Percentiles rank a stretch among this genome's conserved stretches.
phyloP scores from a whole-genome alignment of 2,113 vertebrate species.

The Oryzias javanicus region DNA sequence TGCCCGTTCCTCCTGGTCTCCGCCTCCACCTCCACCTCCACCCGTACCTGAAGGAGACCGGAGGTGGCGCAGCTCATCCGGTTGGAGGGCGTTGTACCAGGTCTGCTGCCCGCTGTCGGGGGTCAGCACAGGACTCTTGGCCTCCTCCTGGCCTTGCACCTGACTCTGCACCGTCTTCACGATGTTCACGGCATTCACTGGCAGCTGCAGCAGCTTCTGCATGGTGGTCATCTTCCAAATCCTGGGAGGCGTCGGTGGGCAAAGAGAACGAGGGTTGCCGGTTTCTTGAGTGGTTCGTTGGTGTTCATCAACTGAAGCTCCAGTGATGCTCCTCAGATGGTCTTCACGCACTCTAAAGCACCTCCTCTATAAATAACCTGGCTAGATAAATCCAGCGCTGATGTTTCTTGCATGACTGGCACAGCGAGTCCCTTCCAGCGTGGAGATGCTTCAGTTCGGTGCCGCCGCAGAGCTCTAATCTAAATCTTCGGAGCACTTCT shows the following conservation, averaged over 20 bases:
- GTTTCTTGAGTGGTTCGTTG: constrained; percentile 4
- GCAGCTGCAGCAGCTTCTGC: constrained; percentile 89
- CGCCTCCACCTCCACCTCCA: constrained; percentile 38
- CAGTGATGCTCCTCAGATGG: constrained; percentile 8
- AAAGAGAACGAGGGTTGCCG: neutral
- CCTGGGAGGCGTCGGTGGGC: constrained; percentile 16
- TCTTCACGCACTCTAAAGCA: constrained; percentile 11
- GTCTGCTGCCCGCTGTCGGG: constrained; percentile 76
- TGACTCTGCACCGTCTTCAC: constrained; percentile 77
- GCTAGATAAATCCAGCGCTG: constrained; percentile 16
- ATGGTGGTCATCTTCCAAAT: constrained; percentile 74
- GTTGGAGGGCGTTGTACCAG: constrained; percentile 88
- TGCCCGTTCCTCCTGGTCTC: constrained; percentile 55
- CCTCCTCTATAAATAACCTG: constrained; percentile 1
- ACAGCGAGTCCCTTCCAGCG: constrained; percentile 13
- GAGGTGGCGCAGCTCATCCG: constrained; percentile 85
- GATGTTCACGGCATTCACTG: constrained; percentile 73
- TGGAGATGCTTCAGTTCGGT: constrained; percentile 4
- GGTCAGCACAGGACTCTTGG: constrained; percentile 84
- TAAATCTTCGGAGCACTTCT: constrained; percentile 11
- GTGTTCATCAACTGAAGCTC: constrained; percentile 8
- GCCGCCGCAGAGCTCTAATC: constrained; percentile 21
- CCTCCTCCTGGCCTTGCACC: constrained; percentile 77
- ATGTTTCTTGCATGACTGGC: constrained; percentile 17
- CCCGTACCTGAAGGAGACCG: constrained; percentile 57